Evolutionary conservation across 2,888 invertebrate species (phyloP), one percentile per base, ranked within the genome.

Genomic region (Hirtodrosophila cameraria): DNA sequence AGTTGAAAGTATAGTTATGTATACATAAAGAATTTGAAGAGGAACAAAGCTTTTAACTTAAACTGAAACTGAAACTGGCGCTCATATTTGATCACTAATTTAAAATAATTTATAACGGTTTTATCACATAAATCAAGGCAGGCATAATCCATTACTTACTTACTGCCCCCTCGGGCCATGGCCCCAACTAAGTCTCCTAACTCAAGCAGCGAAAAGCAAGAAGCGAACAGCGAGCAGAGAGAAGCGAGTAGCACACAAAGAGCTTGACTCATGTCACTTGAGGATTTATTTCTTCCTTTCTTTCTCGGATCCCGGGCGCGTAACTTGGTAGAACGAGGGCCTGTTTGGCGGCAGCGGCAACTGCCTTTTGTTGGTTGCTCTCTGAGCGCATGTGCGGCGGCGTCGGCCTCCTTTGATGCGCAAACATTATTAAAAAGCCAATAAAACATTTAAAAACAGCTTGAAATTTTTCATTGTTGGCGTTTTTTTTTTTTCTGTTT

Each of bases 401-500:
- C 80, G 80, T 6, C 23, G 23, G 86, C 77, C 64, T 20, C 46
- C 75, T 81, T 81, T 81, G 86, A 81, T 68, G 85, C 78, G 75
- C 85, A 84, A 80, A 84, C 87, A 83, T 87, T 82, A 82, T 87
- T 87, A 82, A 87, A 82, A 82, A 82, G 70, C 82, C 82, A 82
- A 82, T 82, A 82, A 82, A 82, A 87, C 82, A 87, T 82, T 82
- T 82, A 82, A 82, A 87, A 82, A 82, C 82, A 85, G 87, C 82
- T 87, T 87, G 87, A 87, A 87, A 87, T 82, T 87, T 87, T 75
- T 86, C 82, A 86, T 86, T 81, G 85, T 81, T 81, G 86, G 61
- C 66, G 61, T 52, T 52, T 38, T 13, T 36, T 23, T 27, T 16
- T 20, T 43, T 11, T 36, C 13, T 9, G 5, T 23, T 50, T 15